phyloP scores from a whole-genome alignment of 2,113 vertebrate genomes.

The Cryptotis parvus region DNA sequence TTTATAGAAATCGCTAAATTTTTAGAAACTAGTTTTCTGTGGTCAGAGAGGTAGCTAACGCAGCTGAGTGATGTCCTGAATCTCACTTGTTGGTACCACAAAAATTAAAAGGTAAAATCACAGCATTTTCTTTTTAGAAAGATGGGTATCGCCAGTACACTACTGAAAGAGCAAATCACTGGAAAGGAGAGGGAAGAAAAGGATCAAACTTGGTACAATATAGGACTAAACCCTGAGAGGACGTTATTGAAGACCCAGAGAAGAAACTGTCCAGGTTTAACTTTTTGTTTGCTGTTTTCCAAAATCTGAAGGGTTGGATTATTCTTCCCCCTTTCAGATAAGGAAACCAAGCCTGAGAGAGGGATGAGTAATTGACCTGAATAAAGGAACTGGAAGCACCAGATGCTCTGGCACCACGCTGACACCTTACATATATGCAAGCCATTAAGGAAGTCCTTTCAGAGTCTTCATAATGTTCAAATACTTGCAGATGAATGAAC shows the following conservation, averaged over 20 bases:
- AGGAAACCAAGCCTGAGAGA: constrained; percentile 11
- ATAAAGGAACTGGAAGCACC: background rate
- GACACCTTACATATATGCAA: too few species aligned
- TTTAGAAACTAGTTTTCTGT: background rate
- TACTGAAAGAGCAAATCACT: background rate
- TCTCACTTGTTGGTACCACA: too few species aligned
- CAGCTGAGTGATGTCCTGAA: too few species aligned
- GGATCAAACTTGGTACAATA: background rate
- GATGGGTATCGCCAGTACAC: background rate
- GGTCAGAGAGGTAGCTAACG: too few species aligned
- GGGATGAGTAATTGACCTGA: background rate
- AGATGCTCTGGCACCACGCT: background rate
- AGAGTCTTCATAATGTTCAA: background rate
- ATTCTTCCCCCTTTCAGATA: background rate
- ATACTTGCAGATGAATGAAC: background rate
- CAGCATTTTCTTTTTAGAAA: background rate
- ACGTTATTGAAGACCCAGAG: background rate
- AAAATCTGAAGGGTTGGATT: background rate
- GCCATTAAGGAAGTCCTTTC: too few species aligned
- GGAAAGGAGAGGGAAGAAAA: background rate
- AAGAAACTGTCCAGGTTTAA: background rate
- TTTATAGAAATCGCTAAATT: background rate
- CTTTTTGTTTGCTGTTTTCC: background rate
- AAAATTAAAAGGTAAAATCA: too few species aligned
- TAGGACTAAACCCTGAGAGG: background rate